Evolutionary conservation across 2,888 invertebrate species (phyloP), one percentile per base, ranked within the genome.

Genomic region (Sphaerophoria rueppellii): DNA sequence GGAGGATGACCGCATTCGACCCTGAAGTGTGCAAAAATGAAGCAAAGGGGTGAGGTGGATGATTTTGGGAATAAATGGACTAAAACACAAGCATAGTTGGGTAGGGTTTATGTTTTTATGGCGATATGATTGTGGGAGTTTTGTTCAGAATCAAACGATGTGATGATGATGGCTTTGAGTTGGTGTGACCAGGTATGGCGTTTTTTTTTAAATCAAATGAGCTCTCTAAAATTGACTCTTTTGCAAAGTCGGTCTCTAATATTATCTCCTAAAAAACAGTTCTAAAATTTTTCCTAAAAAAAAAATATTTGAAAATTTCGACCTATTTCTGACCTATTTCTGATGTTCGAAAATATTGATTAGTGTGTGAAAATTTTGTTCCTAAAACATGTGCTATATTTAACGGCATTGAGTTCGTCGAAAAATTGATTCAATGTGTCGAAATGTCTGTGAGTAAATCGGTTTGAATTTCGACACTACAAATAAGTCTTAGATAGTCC

Each of bases 41-140:
- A 5, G 72, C 24, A 14, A 50, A 14, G 11, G 40, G 37, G 37
- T 50, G 12, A 1, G 40, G 24, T 1, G 24, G 24, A 24, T 24
- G 24, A 24, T 2, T 24, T 24, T 55, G 12, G 16, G 35, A 65
- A 65, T 63, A 71, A 65, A 67, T n/a, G 76, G 12, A 73, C 80
- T 70, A 71, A 75, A 80, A 75, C 75, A 57, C 11, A 35, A 3
- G 4, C 16, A 24, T 40, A 72, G 72, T 55, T 67, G 52, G 46
- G 58, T 75, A 11, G 24, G 2, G 24, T 24, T 24, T 73, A 14
- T 77, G 71, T 11, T 65, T 24, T 60, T 63, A 67, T 69, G 43
- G n/a, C 7, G 16, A 63, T 60, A 24, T 35, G 48, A 40, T 70
- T 60, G 65, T 67, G 67, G 75, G 52, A 67, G 32, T 67, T 50